Evolutionary conservation across 35 echinoderm and acorn worm species (phyloP).

Genomic region (Hemicentrotus pulcherrimus): DNA sequence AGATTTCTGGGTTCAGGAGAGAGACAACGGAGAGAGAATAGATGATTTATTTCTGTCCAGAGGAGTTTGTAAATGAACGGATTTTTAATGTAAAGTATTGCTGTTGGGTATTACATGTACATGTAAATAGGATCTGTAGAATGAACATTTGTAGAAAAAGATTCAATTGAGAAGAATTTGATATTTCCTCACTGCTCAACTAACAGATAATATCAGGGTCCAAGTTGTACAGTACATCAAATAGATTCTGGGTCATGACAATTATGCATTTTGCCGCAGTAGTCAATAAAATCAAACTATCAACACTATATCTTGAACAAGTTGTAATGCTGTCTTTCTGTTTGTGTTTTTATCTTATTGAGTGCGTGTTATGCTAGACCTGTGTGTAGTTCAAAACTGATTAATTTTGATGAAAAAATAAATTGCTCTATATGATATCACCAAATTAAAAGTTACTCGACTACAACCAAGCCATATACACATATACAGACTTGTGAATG

Average conservation of each 20-base stretch:
- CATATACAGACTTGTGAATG: no score
- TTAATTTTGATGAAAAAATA: no score
- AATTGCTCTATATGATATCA: no score
- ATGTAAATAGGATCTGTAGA: slow-evolving; percentile 31
- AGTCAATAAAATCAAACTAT: slow-evolving; percentile 50
- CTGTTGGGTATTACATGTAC: background rate
- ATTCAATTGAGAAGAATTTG: background rate
- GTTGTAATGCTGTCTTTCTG: background rate
- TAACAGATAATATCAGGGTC: slow-evolving; percentile 26
- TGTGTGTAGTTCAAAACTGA: no score
- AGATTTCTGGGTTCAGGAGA: background rate
- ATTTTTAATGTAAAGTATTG: background rate
- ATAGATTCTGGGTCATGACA: background rate
- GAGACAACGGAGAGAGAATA: background rate
- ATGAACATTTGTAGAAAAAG: slow-evolving; percentile 21
- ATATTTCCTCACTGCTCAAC: background rate
- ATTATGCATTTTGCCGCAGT: slow-evolving; percentile 52
- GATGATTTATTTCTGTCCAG: background rate
- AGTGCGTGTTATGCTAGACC: no score
- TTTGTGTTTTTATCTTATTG: no score
- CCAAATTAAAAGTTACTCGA: no score
- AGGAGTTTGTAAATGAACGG: background rate
- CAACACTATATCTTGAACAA: background rate
- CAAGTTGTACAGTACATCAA: slow-evolving; percentile 48
- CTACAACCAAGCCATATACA: no score